phyloP scores from a whole-genome alignment of 2,113 vertebrate species.

The Leiothrix lutea region DNA sequence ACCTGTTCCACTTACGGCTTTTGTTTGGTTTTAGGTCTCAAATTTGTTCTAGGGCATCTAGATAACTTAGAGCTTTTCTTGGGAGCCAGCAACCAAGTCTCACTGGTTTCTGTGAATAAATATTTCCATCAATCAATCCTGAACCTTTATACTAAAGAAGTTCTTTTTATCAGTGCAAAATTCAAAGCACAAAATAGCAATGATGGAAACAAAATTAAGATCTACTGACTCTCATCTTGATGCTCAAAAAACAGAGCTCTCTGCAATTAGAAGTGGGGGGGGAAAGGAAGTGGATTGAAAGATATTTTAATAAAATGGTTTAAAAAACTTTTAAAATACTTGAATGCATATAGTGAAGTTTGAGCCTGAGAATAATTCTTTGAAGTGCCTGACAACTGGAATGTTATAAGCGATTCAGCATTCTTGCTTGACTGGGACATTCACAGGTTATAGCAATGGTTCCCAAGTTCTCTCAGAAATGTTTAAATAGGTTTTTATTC shows the following conservation, averaged over 20 bases:
- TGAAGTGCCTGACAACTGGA: background rate
- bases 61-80: background rate
- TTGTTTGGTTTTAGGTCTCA: background rate
- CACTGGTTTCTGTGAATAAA: background rate
- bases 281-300: background rate
- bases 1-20: background rate
- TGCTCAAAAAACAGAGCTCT: background rate
- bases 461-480: background rate
- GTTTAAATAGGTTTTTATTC: background rate
- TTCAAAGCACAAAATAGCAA: background rate
- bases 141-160: background rate
- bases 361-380: background rate
- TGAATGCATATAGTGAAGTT: background rate
- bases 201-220: background rate
- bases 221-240: background rate
- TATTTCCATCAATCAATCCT: background rate
- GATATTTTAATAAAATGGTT: background rate
- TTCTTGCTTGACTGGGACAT: background rate
- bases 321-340: background rate
- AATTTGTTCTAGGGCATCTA: background rate
- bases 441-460: background rate
- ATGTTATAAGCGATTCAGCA: background rate
- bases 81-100: background rate
- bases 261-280: background rate
- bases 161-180: background rate